Base-by-base conservation (phyloP, 30 jellyfish, hydroid and myxozoan genomes). In the Pseudorhiza aurosa region DNA sequence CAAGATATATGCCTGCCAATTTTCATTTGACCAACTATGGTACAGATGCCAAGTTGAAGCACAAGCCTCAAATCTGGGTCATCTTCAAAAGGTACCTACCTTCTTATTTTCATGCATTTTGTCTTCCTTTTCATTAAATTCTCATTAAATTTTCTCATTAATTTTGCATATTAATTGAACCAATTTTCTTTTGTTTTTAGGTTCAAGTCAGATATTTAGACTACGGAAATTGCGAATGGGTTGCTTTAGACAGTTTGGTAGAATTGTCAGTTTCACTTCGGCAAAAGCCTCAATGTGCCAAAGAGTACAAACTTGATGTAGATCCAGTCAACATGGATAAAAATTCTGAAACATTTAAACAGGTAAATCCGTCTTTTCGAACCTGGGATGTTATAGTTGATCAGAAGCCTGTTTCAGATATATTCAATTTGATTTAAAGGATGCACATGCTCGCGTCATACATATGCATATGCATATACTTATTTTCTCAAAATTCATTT, bases 181-280 rank as follows among this genome's bases (percentile, higher is more conserved):
- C 55, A 42, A 49, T 49, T 12, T 49, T 3, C n/a, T 40, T 1
- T 43, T 33, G 35, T 62, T 32, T 55, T 1, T 19, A 82, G 96
- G 90, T 85, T 19, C 31, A 60, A 60, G 68, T 85, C 60, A 37
- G 90, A 14, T 85, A 85, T 44, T 49, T 85, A 28, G 96, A 85
- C 37, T 85, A 65, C 51, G 96, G 96, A 43, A 85, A 85, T 73
- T 28, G 63, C 15, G 96, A 85, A 50, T 27, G 49, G 8, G 96
- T 85, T 26, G 81, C 47, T 4, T 44, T 24, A 15, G 36, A 24
- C 44, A 75, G 85, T 22, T 73, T 85, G 25, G 83, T 73, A n/a
- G 64, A 45, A 8, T 26, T 85, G 57, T 79, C 96, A 12, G 8
- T 71, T 9, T 65, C 84, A 47, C 76, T 80, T 35, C 43, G 24